A percentile compares a stretch with the other conserved stretches of the same genome.
Conservation (phyloP, 2,113 vertebrate species). For the Hydrolagus affinis region DNA sequence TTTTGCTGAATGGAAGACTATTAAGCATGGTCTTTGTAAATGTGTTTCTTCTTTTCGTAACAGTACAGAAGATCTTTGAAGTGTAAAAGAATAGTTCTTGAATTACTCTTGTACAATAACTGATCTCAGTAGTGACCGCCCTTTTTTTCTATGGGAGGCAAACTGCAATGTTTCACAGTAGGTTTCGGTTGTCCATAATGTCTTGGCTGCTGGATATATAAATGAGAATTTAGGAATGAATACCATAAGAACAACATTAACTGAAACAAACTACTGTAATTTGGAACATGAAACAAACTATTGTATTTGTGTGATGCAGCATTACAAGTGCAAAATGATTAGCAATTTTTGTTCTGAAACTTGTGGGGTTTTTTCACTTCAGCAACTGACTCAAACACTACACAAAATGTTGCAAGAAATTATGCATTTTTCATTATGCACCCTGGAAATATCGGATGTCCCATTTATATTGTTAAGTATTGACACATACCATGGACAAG, state of each 20-base stretch:
- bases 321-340: not conserved
- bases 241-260: not conserved
- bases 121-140: slow-evolving; percentile 52
- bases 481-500: slow-evolving; percentile 4
- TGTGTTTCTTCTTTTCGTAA: not conserved
- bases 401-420: not conserved
- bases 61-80: slow-evolving; percentile 16
- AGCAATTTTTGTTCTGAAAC: not conserved
- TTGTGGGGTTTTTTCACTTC: too few relatives aligned
- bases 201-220: slow-evolving; percentile 55
- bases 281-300: not conserved
- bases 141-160: slow-evolving; percentile 57
- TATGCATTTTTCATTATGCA: not conserved
- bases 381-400: not conserved
- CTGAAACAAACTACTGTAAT: not conserved
- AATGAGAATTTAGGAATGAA: slow-evolving; percentile 28
- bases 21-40: slow-evolving; percentile 27
- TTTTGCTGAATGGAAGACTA: not conserved
- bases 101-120: slow-evolving; percentile 13
- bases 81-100: slow-evolving; percentile 22
- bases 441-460: not conserved
- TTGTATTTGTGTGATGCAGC: not conserved
- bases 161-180: slow-evolving; percentile 50
- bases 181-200: slow-evolving; percentile 50
- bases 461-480: not conserved